Conservation (phyloP, 1,140 invertebrate genomes). For the Eciton burchellii region DNA sequence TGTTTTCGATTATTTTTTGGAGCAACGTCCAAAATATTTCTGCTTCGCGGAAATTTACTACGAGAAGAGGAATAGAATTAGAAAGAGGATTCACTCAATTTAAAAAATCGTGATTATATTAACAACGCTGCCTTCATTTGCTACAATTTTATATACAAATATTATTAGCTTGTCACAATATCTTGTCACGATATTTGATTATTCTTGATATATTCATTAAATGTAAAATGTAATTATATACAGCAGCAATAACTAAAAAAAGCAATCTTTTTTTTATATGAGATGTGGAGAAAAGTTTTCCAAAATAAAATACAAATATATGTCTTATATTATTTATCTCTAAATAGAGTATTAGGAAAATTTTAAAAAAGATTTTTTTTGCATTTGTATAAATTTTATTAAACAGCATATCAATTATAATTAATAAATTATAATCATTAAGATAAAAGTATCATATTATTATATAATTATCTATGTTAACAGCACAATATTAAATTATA, state of each 20-base stretch:
- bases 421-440: slow-evolving; percentile 31
- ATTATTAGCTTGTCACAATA: too few species aligned
- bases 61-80: neutral
- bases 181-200: too few species aligned
- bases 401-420: slow-evolving; percentile 37
- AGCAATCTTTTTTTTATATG: too few species aligned
- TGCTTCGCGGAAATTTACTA: neutral
- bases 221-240: too few species aligned
- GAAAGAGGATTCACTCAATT: neutral
- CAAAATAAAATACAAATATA: too few species aligned
- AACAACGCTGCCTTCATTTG: neutral
- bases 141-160: too few species aligned
- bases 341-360: neutral
- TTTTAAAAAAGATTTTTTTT: neutral
- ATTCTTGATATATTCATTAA: too few species aligned
- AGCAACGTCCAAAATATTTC: neutral
- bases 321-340: too few species aligned
- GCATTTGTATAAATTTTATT: slow-evolving; percentile 53
- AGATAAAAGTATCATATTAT: slow-evolving; percentile 13
- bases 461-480: neutral
- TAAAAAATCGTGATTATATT: neutral
- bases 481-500: neutral
- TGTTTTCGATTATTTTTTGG: slow-evolving; percentile 5
- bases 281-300: too few species aligned
- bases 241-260: neutral